These are phyloP conservation scores for Heliconius nattereri DNA, from an alignment of 1,140 invertebrate species.

Conservation along the genomic window DNA sequence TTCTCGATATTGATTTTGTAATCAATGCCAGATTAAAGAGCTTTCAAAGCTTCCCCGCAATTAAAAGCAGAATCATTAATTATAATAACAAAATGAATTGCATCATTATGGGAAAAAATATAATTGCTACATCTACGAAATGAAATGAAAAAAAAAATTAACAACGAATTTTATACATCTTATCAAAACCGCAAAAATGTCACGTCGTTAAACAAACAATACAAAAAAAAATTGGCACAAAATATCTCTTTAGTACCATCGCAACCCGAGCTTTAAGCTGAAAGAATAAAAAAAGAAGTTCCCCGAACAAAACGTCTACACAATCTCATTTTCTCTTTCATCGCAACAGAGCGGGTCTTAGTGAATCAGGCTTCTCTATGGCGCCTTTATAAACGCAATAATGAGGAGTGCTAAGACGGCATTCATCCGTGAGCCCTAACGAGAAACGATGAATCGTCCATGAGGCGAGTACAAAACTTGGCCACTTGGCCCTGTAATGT, in stretches of 20 bases:
- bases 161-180: not conserved
- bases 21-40: constrained; percentile 68
- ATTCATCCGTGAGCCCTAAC: constrained; percentile 72
- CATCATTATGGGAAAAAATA: not conserved
- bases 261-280: constrained; percentile 45
- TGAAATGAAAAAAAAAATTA: not conserved
- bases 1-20: constrained; percentile 71
- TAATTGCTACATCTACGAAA: not conserved
- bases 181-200: constrained; percentile 23
- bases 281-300: constrained; percentile 43
- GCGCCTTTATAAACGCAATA: constrained; percentile 80
- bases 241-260: constrained; percentile 38
- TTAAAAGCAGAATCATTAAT: constrained; percentile 26
- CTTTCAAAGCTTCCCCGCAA: constrained; percentile 40
- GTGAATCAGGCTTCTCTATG: constrained; percentile 75
- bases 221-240: constrained; percentile 28
- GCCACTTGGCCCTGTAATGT: constrained; percentile 67
- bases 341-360: constrained; percentile 68
- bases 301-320: constrained; percentile 71
- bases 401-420: constrained; percentile 77
- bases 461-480: constrained; percentile 75
- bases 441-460: constrained; percentile 76
- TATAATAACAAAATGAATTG: not conserved
- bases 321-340: constrained; percentile 80
- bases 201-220: constrained; percentile 33